Evolutionary conservation across 2,113 vertebrate species (phyloP), one percentile per base, ranked within the genome.

Genomic region (Cyanocitta stelleri): DNA sequence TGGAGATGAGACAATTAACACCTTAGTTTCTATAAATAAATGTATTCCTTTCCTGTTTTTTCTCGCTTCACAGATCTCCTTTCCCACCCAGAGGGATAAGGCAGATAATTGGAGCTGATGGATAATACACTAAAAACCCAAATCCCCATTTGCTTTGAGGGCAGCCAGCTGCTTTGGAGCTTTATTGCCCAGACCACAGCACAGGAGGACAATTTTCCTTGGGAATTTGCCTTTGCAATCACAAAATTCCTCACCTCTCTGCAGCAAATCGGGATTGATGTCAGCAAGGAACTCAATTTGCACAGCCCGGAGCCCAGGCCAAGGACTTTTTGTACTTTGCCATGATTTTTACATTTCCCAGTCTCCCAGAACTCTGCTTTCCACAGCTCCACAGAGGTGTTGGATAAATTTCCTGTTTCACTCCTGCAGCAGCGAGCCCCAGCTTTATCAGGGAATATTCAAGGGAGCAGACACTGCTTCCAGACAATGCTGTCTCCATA

Each of bases 251-350:
- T 92, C 88, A 52, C 72, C 93, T 86, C 6, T 0, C 79, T 81
- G 76, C 79, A 86, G 68, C 83, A 52, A 51, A 67, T 19, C 3
- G 0, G 32, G 21, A 24, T 2, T 26, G 58, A 54, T 93, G 85
- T 91, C 77, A 93, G 78, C 71, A 93, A 66, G 63, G 39, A 75
- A 78, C 73, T 93, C 86, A 48, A 11, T 74, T 93, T 94, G 85
- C 91, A 62, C 91, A 82, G 39, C 64, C 72, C 11, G 2, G 30
- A 93, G 59, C 82, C 51, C 67, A 80, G 59, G 77, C 85, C 84
- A 68, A 85, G 55, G 54, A 74, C 75, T 90, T 84, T 33, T 58
- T 83, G 55, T 56, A 74, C 85, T 78, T 71, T 58, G 58, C 48
- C 73, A 80, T 21, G 11, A 62, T 66, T 80, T 91, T 82, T 43